Base-by-base conservation (phyloP, 2,888 invertebrate species). In the Xiphydria camelus region DNA sequence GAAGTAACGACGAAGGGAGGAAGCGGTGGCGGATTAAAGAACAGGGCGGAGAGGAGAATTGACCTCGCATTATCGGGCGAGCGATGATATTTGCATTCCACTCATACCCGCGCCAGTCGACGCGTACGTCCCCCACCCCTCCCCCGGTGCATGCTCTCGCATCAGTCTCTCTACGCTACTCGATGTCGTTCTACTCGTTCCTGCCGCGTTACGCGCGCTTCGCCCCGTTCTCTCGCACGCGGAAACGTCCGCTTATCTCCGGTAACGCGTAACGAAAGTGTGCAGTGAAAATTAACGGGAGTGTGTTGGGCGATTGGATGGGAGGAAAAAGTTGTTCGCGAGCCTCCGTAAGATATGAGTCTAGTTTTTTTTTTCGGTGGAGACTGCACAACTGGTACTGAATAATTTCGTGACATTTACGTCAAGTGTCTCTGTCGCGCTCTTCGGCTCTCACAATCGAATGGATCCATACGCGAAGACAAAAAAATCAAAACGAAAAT, bases 61-160 rank as follows among this genome's bases (percentile, higher is more conserved):
- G 66, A 66, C 62, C 66, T 62, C 62, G 62, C 68, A 70, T 73
- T 72, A 70, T 63, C 67, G 61, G 56, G 61, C 64, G 62, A 64
- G 60, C 62, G 68, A 70, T n/a, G n/a, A n/a, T 73, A 68, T 74
- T 74, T 73, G 73, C 72, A 66, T 70, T 74, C 62, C 70, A 69
- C 72, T 73, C 64, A 61, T 67, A 59, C 55, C 51, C 57, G 55
- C 55, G 52, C 49, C 55, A 58, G 59, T 46, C 47, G 46, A 49
- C 49, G 45, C 35, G 41, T 52, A 48, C 49, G 49, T 39, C 32
- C 29, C 21, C 46, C 29, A 23, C 19, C 22, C 25, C 14, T n/a
- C 37, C 29, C 33, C 29, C 21, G 35, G 36, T 22, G 23, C 45
- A 12, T 31, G 19, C 39, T 23, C 34, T 7, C n/a, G n/a, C n/a